Conservation (phyloP, 2,888 invertebrate species). For the Enoplolaimus lenunculus region DNA sequence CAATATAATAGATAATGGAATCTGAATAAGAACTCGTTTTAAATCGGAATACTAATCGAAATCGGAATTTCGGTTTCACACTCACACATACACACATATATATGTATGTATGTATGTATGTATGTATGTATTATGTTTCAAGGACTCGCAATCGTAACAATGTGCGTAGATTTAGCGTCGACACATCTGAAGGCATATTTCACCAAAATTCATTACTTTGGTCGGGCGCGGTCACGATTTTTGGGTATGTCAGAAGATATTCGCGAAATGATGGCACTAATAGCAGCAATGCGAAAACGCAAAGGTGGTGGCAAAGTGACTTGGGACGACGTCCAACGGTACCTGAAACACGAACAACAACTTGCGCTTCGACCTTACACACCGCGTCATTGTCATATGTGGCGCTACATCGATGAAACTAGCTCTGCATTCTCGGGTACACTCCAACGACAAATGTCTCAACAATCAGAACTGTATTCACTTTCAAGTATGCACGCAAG, state of each 20-base stretch:
- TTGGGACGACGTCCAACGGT: conserved; percentile 39
- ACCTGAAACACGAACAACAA: conserved; percentile 36
- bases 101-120: too few relatives aligned
- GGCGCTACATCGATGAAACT: conserved; percentile 40
- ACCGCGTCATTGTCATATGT: conserved; percentile 38
- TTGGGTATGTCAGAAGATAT: conserved; percentile 40
- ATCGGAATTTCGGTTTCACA: too few relatives aligned
- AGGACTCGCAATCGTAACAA: too few relatives aligned
- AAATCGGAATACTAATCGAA: too few relatives aligned
- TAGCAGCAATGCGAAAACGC: conserved; percentile 34
- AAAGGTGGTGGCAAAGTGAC: conserved; percentile 30
- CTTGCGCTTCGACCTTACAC: conserved; percentile 35
- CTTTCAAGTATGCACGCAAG: too few relatives aligned
- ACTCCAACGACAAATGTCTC: too few relatives aligned
- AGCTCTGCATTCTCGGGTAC: neutral
- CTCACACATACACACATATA: too few relatives aligned
- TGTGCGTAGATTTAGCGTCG: conserved; percentile 39
- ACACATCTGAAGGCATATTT: conserved; percentile 41
- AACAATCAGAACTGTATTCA: too few relatives aligned
- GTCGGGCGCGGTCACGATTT: conserved; percentile 32
- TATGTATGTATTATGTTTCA: too few relatives aligned
- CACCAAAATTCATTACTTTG: conserved; percentile 40
- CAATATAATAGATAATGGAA: too few relatives aligned
- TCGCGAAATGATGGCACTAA: conserved; percentile 37
- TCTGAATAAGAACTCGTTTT: too few relatives aligned